Evolutionary conservation across 1,140 invertebrate genomes (phyloP), one percentile per base, ranked within the genome.

Genomic region (Mycetomoellerius zeteki): DNA sequence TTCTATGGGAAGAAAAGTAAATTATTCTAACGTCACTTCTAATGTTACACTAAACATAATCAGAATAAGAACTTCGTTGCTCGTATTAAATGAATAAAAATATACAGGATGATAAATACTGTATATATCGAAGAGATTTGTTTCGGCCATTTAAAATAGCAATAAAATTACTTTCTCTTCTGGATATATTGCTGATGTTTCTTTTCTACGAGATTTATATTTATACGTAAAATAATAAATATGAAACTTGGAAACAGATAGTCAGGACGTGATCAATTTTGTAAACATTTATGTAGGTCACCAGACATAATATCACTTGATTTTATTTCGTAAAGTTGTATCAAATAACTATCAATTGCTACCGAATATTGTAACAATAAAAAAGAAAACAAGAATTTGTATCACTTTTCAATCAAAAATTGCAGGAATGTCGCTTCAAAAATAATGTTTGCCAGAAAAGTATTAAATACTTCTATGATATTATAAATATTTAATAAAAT

Each of bases 211-310:
- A 58, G 6, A 73, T 58, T 58, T 30, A 72, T 37, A 37, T 76
- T 43, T 58, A 5, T 37, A 33, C 2, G n/a, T 7, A 8, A 54
- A 27, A 21, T 37, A 75, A 75, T 56, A 75, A 75, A 75, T 56
- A 7, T 16, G 5, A 33, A 33, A 76, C 7, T 37, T 76, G 7
- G 14, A 76, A 58, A 58, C n/a, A 19, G 16, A 72, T 30, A 72
- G 50, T 50, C 16, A 2, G 19, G 10, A 54, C 43, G 16, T 52
- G 50, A 75, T 56, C 4, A 19, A 14, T 76, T 58, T 56, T 33
- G 16, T 37, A 58, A 76, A 27, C 47, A 37, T 58, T 76, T 76
- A 76, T 37, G 5, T 76, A 76, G 19, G 52, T 73, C 71, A 76
- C 33, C n/a, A 75, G n/a, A 75, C 10, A 75, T 56, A 75, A 58